Evolutionary conservation across 2,113 vertebrate species (phyloP), one percentile per base, ranked within the genome.

Genomic region (Dasyprocta punctata): DNA sequence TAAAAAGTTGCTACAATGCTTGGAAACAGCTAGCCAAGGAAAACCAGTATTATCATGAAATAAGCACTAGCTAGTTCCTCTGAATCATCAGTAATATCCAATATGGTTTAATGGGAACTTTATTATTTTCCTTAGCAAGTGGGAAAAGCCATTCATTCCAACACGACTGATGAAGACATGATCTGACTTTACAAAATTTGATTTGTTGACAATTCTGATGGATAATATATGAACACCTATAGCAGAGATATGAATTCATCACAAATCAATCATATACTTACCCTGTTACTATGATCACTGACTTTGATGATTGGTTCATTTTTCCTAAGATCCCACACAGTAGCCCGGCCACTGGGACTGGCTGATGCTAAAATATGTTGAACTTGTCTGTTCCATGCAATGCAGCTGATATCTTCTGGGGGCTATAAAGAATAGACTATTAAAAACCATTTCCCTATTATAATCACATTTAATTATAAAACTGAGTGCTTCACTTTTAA

Each of bases 261-360:
- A 47, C 38, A 83, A 56, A 56, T 86, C 28, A 78, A 12, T 58
- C n/a, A 16, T 12, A 52, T 11, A 96, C 97, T 96, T 58, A 99
- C 99, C 98, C 99, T 98, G 98, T 99, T 99, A 97, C 99, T 99
- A 98, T 99, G 99, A 98, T 99, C 99, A 63, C 99, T 99, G 98
- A 99, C 99, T 99, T 99, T 99, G 97, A 99, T 99, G 94, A 99
- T 99, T 52, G 99, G 99, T 81, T 99, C 99, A 0, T 99, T 99
- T 98, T 99, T 99, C 71, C 99, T 98, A 75, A 99, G 99, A 89
- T 99, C 99, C 99, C 99, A 99, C 13, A 99, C 99, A 0, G 99
- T 99, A 1, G 99, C 99, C 8, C 99, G 98, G 84, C 99, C 99
- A 0, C 99, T 99, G 3, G 99, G 99, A 97, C 99, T 99, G 80